Evolutionary conservation across 1,140 invertebrate genomes (phyloP), one percentile per base, ranked within the genome.

Genomic region (Polyergus mexicanus): DNA sequence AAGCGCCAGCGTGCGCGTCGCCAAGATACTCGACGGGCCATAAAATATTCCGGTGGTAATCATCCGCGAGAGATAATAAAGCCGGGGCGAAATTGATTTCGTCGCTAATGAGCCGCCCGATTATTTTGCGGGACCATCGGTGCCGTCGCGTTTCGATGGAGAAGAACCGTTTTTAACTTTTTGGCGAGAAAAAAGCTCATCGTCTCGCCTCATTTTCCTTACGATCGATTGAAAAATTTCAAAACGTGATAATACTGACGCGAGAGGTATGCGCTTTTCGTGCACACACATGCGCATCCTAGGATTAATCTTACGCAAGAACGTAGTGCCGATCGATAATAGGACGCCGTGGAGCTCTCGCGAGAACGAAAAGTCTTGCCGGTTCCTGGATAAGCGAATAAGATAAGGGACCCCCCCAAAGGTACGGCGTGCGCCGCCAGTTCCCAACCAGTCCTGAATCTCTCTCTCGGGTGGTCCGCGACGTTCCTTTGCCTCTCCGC

Each of bases 391-490:
- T 85, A 88, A 94, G 93, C 91, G 90, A 84, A 88, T 87, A 88
- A 95, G 94, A 95, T 94, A 95, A 95, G 93, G 83, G 93, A 94
- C 93, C 94, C 93, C 93, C 89, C 94, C 93, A 93, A 94, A 94
- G 89, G 90, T 92, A 91, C 91, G 92, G 77, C 88, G 93, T 92
- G 94, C 94, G 94, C 94, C 94, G 90, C 88, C 92, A 91, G 89
- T 94, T 94, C 88, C 92, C 92, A 93, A 92, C 93, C 92, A 91
- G 89, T 93, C 89, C 91, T 92, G 89, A 87, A 92, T 92, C 91
- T 91, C 92, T 94, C 94, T 94, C 94, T 94, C 94, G 94, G 94
- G 94, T 95, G 94, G 94, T 94, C 94, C 93, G 80, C 90, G 87
- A 87, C 91, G 88, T 91, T 93, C 91, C 89, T 85, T 85, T 87